A percentile compares a stretch with the other conserved stretches of the same genome.
These are phyloP conservation scores for Acropora tenuis DNA, from an alignment of 64 coral and sea anemone species.

Conservation along the genomic window DNA sequence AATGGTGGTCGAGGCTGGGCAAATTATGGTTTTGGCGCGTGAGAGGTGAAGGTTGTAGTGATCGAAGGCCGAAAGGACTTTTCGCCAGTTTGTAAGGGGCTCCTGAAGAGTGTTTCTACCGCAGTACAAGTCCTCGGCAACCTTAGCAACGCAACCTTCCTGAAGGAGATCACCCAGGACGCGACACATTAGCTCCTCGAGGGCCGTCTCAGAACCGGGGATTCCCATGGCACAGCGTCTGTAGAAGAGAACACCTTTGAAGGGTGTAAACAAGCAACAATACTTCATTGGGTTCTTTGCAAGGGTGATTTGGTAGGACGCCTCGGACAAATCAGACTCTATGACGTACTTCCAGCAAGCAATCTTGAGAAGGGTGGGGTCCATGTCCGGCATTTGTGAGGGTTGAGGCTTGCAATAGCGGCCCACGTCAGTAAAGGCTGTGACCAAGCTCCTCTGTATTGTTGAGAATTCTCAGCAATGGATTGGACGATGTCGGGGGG, in stretches of 20 bases:
- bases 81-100: slow-evolving; percentile 16
- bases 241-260: slow-evolving; percentile 36
- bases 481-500: too few relatives aligned
- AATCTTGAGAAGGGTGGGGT: too few relatives aligned
- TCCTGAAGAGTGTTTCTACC: slow-evolving; percentile 23
- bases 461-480: too few relatives aligned
- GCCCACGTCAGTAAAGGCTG: too few relatives aligned
- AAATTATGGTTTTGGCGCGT: slow-evolving; percentile 7
- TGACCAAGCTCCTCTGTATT: too few relatives aligned
- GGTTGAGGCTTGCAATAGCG: too few relatives aligned
- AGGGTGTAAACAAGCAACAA: slow-evolving; percentile 18
- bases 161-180: too few relatives aligned
- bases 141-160: neutral
- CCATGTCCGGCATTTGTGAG: too few relatives aligned
- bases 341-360: too few relatives aligned
- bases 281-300: neutral
- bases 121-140: neutral
- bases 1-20: slow-evolving; percentile 17
- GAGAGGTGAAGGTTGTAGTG: slow-evolving; percentile 5
- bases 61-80: neutral
- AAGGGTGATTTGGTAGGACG: neutral
- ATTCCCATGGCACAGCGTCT: neutral
- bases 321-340: slow-evolving; percentile 16
- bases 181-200: too few relatives aligned
- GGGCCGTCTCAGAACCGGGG: too few relatives aligned